Evolutionary conservation across 2,113 vertebrate species (phyloP), one percentile per base, ranked within the genome.

Genomic region (Xyliphius kryptos): DNA sequence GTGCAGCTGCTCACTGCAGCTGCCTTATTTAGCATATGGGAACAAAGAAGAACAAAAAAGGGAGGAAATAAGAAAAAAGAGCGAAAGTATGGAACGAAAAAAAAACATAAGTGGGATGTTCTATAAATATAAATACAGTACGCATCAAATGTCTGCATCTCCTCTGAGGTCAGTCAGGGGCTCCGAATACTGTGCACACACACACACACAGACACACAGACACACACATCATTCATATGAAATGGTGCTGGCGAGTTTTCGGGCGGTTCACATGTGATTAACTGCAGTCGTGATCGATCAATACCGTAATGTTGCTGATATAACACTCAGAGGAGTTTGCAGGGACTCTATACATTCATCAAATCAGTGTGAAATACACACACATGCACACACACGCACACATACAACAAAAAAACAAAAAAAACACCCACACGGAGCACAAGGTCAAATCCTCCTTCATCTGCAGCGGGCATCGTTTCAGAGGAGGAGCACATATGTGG

Each of bases 1-100:
- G n/a, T 74, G 75, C 79, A 81, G 80, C 77, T 81, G 80, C 75
- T 70, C 48, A 13, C 54, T 63, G 69, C 81, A 83, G 81, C 76
- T 82, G 79, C 53, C 41, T 14, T 8, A 70, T 21, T 51, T 49
- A 54, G 61, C 50, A 71, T 76, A 61, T 57, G 51, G 59, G 58
- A 49, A 21, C 40, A 19, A 32, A 22, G 56, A 64, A 72, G 41
- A 48, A 53, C 9, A 37, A 14, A 56, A 40, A 44, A 32, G 54
- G 22, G 5, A 61, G 48, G 47, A 51, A 63, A 21, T 55, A n/a
- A 46, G 36, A 40, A 32, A 72, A 40, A 17, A 32, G 55, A 53
- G 16, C 60, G 15, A 62, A 47, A 61, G 47, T 38, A 50, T 17
- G 41, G 63, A 68, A 60, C 37, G 55, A 50, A 67, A 63, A 8